phyloP scores from a whole-genome alignment of 2,888 invertebrate species.

The Rhyacophila evoluta region DNA sequence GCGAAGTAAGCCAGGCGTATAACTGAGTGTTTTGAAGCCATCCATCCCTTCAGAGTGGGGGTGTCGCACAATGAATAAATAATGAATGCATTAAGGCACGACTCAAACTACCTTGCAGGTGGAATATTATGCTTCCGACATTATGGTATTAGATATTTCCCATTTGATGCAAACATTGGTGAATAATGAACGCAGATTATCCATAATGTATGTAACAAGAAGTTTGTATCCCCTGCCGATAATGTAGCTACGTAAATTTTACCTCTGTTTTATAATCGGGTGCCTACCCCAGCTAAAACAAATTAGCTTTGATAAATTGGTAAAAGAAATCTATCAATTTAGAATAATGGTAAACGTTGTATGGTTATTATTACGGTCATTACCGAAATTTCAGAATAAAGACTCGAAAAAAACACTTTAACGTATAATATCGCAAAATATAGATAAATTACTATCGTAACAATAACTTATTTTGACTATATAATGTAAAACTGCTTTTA shows the following conservation, averaged over 20 bases:
- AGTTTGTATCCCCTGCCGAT: not conserved
- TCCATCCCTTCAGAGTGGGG: conserved; percentile 38
- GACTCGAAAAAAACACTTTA: too few relatives aligned
- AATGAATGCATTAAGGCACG: conserved; percentile 45
- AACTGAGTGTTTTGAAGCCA: conserved; percentile 16
- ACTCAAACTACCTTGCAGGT: conserved; percentile 22
- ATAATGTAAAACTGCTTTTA: too few relatives aligned
- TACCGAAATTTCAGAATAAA: too few relatives aligned
- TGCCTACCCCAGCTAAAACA: too few relatives aligned
- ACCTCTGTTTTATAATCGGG: not conserved
- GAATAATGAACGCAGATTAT: not conserved
- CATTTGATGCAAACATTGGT: conserved; percentile 1
- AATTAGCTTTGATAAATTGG: too few relatives aligned
- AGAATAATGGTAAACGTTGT: too few relatives aligned
- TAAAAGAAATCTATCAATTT: too few relatives aligned
- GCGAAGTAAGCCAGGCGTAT: not conserved
- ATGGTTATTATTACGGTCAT: too few relatives aligned
- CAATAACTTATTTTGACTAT: too few relatives aligned
- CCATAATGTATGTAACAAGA: not conserved
- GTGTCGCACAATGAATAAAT: conserved; percentile 42
- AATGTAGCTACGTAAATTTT: not conserved
- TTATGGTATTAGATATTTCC: conserved; percentile 9
- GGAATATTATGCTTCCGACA: conserved; percentile 24
- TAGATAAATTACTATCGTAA: too few relatives aligned
- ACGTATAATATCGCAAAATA: too few relatives aligned